Percentiles rank a stretch among this genome's conserved stretches.
phyloP scores from a whole-genome alignment of 2,113 vertebrate genomes.

The Muntiacus reevesi region DNA sequence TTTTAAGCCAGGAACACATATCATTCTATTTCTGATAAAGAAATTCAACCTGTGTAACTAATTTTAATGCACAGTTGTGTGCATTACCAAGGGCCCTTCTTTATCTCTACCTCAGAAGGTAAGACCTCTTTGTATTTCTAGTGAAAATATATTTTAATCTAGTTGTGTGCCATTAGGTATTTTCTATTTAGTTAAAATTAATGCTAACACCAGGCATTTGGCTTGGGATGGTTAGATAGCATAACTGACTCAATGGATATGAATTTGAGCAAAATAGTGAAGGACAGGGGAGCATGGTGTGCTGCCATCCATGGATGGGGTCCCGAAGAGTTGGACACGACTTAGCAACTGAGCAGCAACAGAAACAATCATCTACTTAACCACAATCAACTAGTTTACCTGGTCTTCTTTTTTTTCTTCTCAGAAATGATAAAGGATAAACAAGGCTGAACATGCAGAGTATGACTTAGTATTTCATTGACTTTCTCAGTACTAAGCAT shows the following conservation, averaged over 20 bases:
- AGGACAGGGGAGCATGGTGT: background rate
- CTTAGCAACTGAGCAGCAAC: background rate
- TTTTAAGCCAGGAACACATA: background rate
- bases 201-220: background rate
- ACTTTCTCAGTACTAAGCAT: background rate
- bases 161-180: background rate
- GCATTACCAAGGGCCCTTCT: background rate
- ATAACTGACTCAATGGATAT: background rate
- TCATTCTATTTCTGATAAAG: background rate
- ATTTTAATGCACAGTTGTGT: background rate
- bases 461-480: background rate
- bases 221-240: background rate
- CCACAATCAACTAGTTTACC: background rate
- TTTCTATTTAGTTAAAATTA: slow-evolving; percentile 45
- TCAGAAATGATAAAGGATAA: slow-evolving; percentile 24
- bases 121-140: slow-evolving; percentile 3
- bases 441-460: background rate
- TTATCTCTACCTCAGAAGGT: background rate
- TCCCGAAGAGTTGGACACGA: background rate
- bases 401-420: background rate
- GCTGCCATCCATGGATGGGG: background rate
- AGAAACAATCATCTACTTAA: background rate
- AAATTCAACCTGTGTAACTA: slow-evolving; percentile 13
- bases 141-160: slow-evolving; percentile 43
- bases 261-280: background rate